These are phyloP conservation scores for Drosophila kurseongensis DNA, from an alignment of 1,140 invertebrate species.

Conservation along the genomic window DNA sequence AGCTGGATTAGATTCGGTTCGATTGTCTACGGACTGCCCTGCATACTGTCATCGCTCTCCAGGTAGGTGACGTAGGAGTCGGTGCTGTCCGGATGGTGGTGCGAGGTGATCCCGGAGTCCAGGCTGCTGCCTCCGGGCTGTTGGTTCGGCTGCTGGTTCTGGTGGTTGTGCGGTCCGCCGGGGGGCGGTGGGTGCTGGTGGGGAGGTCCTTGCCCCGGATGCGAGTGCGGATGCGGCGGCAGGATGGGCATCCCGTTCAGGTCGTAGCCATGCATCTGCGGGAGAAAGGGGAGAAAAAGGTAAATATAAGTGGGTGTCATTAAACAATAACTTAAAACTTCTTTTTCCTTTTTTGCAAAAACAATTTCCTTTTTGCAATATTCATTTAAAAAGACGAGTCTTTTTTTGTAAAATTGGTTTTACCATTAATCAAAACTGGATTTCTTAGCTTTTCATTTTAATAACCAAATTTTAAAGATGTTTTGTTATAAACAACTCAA, in stretches of 20 bases:
- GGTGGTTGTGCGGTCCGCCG: constrained; percentile 34
- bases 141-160: constrained; percentile 58
- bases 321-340: neutral
- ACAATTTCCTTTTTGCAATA: no score
- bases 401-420: no score
- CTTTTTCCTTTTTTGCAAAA: no score
- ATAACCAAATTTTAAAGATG: no score
- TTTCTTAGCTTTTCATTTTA: no score
- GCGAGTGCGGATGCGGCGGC: constrained; percentile 84
- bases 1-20: constrained; percentile 84
- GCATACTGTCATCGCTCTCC: constrained; percentile 93
- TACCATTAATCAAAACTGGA: no score
- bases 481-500: neutral
- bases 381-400: no score
- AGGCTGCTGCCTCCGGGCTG: constrained; percentile 82
- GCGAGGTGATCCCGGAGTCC: constrained; percentile 85
- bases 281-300: neutral
- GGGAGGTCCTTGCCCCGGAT: constrained; percentile 75
- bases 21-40: constrained; percentile 87
- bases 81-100: constrained; percentile 91
- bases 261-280: constrained; percentile 95
- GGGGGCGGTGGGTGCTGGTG: constrained; percentile 37
- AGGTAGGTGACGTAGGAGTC: constrained; percentile 96
- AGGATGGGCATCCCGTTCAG: constrained; percentile 86
- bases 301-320: neutral